Conservation (phyloP, 2,888 invertebrate species). For the Cistogaster globosa region DNA sequence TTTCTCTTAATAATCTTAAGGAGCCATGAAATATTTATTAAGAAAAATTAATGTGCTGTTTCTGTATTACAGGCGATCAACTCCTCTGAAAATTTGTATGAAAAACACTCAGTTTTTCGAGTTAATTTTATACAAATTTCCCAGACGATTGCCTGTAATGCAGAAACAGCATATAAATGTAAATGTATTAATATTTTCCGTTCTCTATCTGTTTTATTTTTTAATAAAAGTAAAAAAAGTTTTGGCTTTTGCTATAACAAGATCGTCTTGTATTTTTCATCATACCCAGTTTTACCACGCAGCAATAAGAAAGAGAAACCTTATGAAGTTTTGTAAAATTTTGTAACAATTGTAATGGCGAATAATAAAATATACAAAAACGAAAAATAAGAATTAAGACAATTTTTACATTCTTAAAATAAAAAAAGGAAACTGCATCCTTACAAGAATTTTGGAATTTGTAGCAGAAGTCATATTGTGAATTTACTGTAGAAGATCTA, state of each 20-base stretch:
- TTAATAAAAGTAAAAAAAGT: too few relatives aligned
- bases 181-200: too few relatives aligned
- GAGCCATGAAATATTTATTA: too few relatives aligned
- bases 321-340: constrained; percentile 56
- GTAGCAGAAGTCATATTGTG: constrained; percentile 30
- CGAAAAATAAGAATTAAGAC: constrained; percentile 32
- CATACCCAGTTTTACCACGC: not conserved
- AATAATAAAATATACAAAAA: constrained; percentile 1
- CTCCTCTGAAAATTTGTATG: too few relatives aligned
- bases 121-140: too few relatives aligned
- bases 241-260: constrained; percentile 25
- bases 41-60: too few relatives aligned
- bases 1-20: too few relatives aligned
- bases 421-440: constrained; percentile 5
- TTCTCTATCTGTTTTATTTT: too few relatives aligned
- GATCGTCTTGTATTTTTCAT: constrained; percentile 18
- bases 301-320: constrained; percentile 41
- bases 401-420: constrained; percentile 40
- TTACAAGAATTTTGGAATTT: constrained; percentile 30
- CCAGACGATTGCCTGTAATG: too few relatives aligned
- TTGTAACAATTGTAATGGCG: constrained; percentile 53
- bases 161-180: too few relatives aligned
- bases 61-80: too few relatives aligned
- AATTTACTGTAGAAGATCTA: not conserved
- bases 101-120: too few relatives aligned